Evolutionary conservation across 2,797 vertebrate genomes (phyloP).

Genomic region (Echiichthys vipera): DNA sequence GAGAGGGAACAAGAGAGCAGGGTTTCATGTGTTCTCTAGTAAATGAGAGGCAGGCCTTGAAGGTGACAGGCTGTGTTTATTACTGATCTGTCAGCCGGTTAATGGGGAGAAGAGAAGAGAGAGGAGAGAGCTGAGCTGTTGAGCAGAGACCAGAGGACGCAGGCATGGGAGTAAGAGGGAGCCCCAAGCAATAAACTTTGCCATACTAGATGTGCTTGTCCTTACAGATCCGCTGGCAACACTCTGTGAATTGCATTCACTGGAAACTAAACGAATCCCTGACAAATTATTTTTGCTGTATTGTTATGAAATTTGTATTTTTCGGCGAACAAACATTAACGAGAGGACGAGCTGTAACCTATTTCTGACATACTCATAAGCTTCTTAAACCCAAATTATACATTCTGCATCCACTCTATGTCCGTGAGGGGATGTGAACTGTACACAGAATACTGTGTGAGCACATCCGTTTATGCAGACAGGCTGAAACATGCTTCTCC

Average conservation of each 20-base stretch:
- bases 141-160: constrained; percentile 69
- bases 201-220: constrained; percentile 58
- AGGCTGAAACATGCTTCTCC: not conserved
- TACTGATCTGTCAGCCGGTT: constrained; percentile 89
- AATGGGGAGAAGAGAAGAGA: constrained; percentile 83
- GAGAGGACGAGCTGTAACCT: not conserved
- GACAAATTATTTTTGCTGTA: constrained; percentile 26
- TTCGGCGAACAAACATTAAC: constrained; percentile 20
- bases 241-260: constrained; percentile 34
- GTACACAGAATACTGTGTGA: not conserved
- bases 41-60: constrained; percentile 87
- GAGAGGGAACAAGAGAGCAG: constrained; percentile 56
- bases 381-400: not conserved
- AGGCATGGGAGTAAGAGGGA: constrained; percentile 62
- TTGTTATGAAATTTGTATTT: constrained; percentile 30
- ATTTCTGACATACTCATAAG: not conserved
- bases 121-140: constrained; percentile 71
- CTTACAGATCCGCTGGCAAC: constrained; percentile 60
- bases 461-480: not conserved
- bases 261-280: constrained; percentile 37
- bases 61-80: constrained; percentile 90
- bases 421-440: too few species aligned
- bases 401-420: not conserved
- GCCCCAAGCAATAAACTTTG: constrained; percentile 74
- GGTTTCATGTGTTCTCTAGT: constrained; percentile 85